Percentiles rank a stretch among this genome's conserved stretches.
Conservation (phyloP, 1,140 invertebrate species). For the Saxidomus purpurata region DNA sequence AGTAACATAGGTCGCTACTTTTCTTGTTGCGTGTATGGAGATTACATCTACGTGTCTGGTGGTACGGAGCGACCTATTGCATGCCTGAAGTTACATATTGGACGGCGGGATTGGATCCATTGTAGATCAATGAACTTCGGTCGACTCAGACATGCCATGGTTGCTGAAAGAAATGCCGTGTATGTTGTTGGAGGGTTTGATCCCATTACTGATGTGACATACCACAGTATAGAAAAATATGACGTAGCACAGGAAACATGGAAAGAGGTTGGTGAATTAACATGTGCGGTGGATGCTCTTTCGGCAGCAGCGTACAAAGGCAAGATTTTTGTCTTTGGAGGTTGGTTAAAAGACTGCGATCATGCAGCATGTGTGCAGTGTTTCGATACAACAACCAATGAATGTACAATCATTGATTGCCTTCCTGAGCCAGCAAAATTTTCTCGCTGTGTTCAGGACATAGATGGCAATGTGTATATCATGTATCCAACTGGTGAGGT, state of each 20-base stretch:
- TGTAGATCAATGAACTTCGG: slow-evolving; percentile 74
- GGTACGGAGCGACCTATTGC: slow-evolving; percentile 72
- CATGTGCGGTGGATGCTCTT: slow-evolving; percentile 73
- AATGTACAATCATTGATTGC: slow-evolving; percentile 70
- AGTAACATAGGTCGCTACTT: slow-evolving; percentile 78
- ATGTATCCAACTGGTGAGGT: slow-evolving; percentile 65
- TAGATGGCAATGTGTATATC: slow-evolving; percentile 54
- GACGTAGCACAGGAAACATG: slow-evolving; percentile 73
- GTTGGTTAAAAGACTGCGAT: slow-evolving; percentile 75
- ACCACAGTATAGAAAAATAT: slow-evolving; percentile 70
- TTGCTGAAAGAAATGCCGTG: slow-evolving; percentile 70
- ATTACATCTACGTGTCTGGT: slow-evolving; percentile 78
- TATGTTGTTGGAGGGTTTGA: slow-evolving; percentile 78
- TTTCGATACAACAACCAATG: slow-evolving; percentile 72
- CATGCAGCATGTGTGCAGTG: slow-evolving; percentile 75
- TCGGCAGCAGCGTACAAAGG: slow-evolving; percentile 74
- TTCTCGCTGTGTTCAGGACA: slow-evolving; percentile 66
- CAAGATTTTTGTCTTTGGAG: slow-evolving; percentile 76
- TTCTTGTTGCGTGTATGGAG: slow-evolving; percentile 76
- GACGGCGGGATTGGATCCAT: slow-evolving; percentile 71
- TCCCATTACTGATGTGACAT: slow-evolving; percentile 70
- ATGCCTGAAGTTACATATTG: slow-evolving; percentile 69
- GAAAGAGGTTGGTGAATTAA: slow-evolving; percentile 72
- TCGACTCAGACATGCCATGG: slow-evolving; percentile 76
- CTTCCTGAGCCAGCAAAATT: slow-evolving; percentile 75